These are phyloP conservation scores for Carposina sasakii DNA, from an alignment of 1,140 invertebrate genomes.

Conservation along the genomic window DNA sequence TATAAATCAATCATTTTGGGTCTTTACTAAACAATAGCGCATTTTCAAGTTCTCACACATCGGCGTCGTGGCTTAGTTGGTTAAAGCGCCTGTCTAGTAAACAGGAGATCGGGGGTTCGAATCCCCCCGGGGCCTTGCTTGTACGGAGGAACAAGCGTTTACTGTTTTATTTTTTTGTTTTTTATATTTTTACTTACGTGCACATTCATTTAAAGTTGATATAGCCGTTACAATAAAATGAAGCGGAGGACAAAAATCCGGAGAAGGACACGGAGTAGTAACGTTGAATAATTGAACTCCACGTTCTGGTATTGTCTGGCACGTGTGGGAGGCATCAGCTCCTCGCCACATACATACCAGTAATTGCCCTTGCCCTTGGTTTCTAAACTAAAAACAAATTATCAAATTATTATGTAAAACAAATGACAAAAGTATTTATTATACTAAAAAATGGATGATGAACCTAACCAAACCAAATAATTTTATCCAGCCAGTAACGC, in stretches of 20 bases:
- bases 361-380: constrained; percentile 47
- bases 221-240: constrained; percentile 42
- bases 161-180: constrained; percentile 17
- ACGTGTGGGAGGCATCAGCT: constrained; percentile 43
- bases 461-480: no score
- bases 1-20: no score
- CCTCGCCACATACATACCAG: constrained; percentile 54
- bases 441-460: no score
- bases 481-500: no score
- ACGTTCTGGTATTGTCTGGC: constrained; percentile 43
- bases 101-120: constrained; percentile 78
- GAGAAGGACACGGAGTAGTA: constrained; percentile 47
- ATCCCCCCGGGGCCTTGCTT: constrained; percentile 75
- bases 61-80: constrained; percentile 77
- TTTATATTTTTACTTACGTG: constrained; percentile 39
- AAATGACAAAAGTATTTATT: no score
- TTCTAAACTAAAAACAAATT: constrained; percentile 46
- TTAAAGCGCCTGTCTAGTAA: constrained; percentile 79
- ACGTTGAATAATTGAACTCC: constrained; percentile 45
- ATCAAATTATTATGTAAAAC: no score
- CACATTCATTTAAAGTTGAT: constrained; percentile 44
- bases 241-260: constrained; percentile 50
- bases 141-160: constrained; percentile 12
- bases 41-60: no score
- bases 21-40: no score